Evolutionary conservation across 2,888 invertebrate genomes (phyloP), one percentile per base, ranked within the genome.

Genomic region (Drosophila colorata): DNA sequence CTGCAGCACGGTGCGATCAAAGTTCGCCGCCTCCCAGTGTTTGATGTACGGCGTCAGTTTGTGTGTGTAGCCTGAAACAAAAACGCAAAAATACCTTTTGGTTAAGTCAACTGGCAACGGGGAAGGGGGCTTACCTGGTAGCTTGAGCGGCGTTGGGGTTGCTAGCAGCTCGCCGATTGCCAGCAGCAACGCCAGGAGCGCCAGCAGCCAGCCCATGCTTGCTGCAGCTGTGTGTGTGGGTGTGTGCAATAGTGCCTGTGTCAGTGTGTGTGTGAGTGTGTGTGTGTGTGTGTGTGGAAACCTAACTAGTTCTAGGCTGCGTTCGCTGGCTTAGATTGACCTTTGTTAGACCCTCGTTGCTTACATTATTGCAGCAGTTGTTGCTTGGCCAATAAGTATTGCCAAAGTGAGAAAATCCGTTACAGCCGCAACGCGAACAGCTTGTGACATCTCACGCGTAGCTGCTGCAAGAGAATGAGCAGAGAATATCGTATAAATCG

Each of bases 1-100:
- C 69, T 91, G 90, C 66, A 92, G 78, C 60, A 88, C 80, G 11
- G 74, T 68, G 59, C 92, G 95, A 93, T 96, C 95, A 93, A 96
- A 97, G 91, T 93, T 93, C 83, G 96, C 95, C 70, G 95, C 95
- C 93, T 97, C 96, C 94, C 95, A 97, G 93, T 96, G 95, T 70
- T 94, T 94, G 91, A 97, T 96, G 93, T 95, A 96, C 74, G 96
- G 95, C 89, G 95, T 95, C 91, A 96, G 83, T 68, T 86, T 90
- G 77, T 90, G 88, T 78, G 91, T 93, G 77, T 95, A 93, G 92
- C 95, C 95, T 95, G n/a, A 93, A 13, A 20, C 11, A 53, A 37
- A 59, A 37, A 20, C 13, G 28, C 11, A 49, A 28, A 28, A 28
- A 28, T 25, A 25, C 28, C 13, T 13, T 33, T 33, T 13, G 14